Base-by-base conservation (phyloP, 2,113 vertebrate species). In the Ceyx margarethae region DNA sequence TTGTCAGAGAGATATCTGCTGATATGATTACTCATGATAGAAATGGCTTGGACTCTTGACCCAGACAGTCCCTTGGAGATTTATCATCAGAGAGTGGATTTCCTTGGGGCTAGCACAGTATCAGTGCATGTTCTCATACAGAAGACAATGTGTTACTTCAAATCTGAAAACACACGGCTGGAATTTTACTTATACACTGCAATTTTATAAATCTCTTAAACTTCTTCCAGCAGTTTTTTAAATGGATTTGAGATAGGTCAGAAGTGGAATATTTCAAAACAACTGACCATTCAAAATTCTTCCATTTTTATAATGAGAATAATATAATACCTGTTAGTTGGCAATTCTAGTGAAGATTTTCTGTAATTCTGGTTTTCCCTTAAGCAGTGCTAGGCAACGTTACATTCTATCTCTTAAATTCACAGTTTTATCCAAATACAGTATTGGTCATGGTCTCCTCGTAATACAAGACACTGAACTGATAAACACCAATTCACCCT, bases 21-120 rank as follows among this genome's bases (percentile, higher is more conserved):
- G 76, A 90, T 90, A 83, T 46, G 68, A 93, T 69, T 56, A 61
- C 73, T 86, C 77, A 18, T 56, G 86, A 85, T 62, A 83, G 76
- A 72, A 83, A 67, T n/a, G 43, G 33, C 68, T 86, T 69, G 56
- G 83, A 74, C 73, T 93, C 76, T 33, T 81, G 76, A 94, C 80
- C 88, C 77, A 90, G 56, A 58, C 13, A 3, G 17, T 74, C 65
- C 65, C 51, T 82, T 23, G 31, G 64, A 91, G 81, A 66, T 87
- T 77, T 37, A 86, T 14, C 76, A 74, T 14, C 76, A 74, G 61
- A 69, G 35, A 91, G 91, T 54, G 72, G 72, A 66, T 95, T 90
- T 95, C 90, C 87, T 92, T 79, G 26, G 84, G 91, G 78, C 77
- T 72, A 76, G 62, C 56, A 35, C 13, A 3, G 48, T 60, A 91